phyloP scores from a whole-genome alignment of 1,140 invertebrate species.

The Danaus plexippus region DNA sequence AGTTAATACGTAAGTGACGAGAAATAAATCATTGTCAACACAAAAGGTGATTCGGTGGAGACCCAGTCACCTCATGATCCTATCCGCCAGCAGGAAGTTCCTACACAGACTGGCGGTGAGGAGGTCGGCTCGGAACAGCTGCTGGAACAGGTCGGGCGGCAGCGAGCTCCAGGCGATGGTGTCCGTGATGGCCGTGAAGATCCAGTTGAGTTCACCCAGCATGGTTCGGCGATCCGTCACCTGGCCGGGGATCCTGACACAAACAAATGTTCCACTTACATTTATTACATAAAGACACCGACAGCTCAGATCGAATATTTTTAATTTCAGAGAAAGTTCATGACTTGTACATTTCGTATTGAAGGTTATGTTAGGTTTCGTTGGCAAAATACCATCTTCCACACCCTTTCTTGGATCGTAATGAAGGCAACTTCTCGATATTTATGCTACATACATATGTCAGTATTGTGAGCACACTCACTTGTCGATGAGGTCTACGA shows the following conservation, averaged over 20 bases:
- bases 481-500: constrained; percentile 93
- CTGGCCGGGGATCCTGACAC: constrained; percentile 90
- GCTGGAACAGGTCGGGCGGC: constrained; percentile 94
- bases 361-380: no score
- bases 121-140: constrained; percentile 96
- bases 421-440: no score
- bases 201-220: constrained; percentile 99
- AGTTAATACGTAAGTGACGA: no score
- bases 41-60: background rate
- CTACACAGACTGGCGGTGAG: constrained; percentile 98
- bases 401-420: no score
- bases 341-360: no score
- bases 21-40: background rate
- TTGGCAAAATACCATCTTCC: no score
- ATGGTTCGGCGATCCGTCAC: constrained; percentile 96
- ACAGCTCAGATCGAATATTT: background rate
- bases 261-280: no score
- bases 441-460: no score
- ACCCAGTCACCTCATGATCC: constrained; percentile 85
- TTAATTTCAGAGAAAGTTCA: background rate
- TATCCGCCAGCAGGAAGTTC: constrained; percentile 96
- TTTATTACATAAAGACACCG: no score
- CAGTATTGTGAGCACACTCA: constrained; percentile 65
- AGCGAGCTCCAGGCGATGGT: constrained; percentile 99
- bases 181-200: constrained; percentile 99